Evolutionary conservation across 2,888 invertebrate species (phyloP).

Genomic region (Metopia argyrocephala): DNA sequence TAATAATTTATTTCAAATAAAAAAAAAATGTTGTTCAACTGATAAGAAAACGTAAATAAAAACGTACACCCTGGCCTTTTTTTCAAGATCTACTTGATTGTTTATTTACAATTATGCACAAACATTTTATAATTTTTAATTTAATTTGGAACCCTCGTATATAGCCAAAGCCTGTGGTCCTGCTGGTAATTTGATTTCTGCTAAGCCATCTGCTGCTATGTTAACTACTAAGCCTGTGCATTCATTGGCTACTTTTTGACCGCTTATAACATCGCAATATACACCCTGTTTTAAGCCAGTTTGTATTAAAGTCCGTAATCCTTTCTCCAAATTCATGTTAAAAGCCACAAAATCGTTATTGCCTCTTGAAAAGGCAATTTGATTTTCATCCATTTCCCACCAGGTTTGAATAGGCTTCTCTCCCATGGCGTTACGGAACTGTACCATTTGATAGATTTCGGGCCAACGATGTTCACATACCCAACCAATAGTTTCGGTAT

Average conservation of each 20-base stretch:
- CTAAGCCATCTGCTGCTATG: slow-evolving; percentile 63
- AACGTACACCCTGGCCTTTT: neutral
- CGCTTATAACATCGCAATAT: slow-evolving; percentile 91
- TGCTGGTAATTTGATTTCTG: slow-evolving; percentile 54
- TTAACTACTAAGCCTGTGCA: slow-evolving; percentile 59
- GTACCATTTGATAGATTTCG: slow-evolving; percentile 87
- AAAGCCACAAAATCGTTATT: slow-evolving; percentile 86
- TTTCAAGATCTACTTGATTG: no score
- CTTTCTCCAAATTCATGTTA: slow-evolving; percentile 81
- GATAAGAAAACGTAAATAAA: neutral
- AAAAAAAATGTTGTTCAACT: neutral
- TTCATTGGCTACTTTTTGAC: slow-evolving; percentile 76
- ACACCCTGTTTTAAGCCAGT: slow-evolving; percentile 86
- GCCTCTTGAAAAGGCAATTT: slow-evolving; percentile 90
- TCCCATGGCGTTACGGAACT: slow-evolving; percentile 84
- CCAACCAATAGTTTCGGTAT: slow-evolving; percentile 82
- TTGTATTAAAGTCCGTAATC: slow-evolving; percentile 80
- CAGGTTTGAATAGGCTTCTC: slow-evolving; percentile 81
- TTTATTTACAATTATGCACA: neutral
- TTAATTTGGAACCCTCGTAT: slow-evolving; percentile 78
- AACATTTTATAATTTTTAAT: neutral
- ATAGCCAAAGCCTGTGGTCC: slow-evolving; percentile 85
- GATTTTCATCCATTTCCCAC: slow-evolving; percentile 89
- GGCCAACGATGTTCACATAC: slow-evolving; percentile 91
- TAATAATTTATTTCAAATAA: no score